phyloP scores from a whole-genome alignment of 2,888 invertebrate species.

The Lasioglossum villosulum region DNA sequence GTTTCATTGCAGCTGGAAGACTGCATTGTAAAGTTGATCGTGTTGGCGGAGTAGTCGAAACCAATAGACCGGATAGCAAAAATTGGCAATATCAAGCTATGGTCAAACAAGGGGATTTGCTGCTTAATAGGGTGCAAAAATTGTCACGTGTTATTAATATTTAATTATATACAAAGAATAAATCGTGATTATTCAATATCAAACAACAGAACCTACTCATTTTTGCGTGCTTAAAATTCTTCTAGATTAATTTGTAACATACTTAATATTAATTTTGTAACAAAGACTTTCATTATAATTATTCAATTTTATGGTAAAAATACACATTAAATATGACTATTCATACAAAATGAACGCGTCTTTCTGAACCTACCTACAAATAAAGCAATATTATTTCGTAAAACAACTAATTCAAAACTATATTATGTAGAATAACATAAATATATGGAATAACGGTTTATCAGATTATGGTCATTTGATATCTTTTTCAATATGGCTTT shows the following conservation, averaged over 20 bases:
- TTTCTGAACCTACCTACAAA: not conserved
- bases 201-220: constrained; percentile 33
- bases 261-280: constrained; percentile 56
- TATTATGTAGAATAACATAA: not conserved
- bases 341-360: constrained; percentile 6
- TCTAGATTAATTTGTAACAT: constrained; percentile 35
- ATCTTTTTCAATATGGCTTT: not conserved
- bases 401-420: not conserved
- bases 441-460: no score
- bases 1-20: constrained; percentile 98
- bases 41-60: constrained; percentile 98
- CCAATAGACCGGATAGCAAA: constrained; percentile 95
- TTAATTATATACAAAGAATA: constrained; percentile 84
- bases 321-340: constrained; percentile 58
- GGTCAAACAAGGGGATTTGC: constrained; percentile 98
- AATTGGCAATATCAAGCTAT: constrained; percentile 98
- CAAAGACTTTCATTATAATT: constrained; percentile 42
- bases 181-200: constrained; percentile 38
- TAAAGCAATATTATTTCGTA: not conserved
- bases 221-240: constrained; percentile 36
- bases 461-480: not conserved
- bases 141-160: constrained; percentile 99
- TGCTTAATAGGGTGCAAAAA: constrained; percentile 99
- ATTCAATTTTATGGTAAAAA: constrained; percentile 66
- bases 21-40: constrained; percentile 99